Evolutionary conservation across 2,113 vertebrate genomes (phyloP).

Genomic region (Myocastor coypus): DNA sequence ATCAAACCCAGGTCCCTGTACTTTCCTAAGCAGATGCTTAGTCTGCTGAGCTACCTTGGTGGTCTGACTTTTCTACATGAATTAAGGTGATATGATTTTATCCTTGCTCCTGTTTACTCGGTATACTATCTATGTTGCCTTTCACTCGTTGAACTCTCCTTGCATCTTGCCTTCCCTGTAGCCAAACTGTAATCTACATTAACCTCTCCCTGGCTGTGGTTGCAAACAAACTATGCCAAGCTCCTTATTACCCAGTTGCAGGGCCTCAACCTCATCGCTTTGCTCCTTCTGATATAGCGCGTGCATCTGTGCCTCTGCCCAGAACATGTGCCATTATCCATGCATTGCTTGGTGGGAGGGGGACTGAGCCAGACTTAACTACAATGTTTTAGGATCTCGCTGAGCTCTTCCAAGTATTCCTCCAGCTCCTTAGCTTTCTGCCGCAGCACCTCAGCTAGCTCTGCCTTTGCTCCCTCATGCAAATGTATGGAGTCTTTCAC

Average conservation of each 20-base stretch:
- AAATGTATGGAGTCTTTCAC: not conserved
- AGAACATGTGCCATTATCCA: accelerated
- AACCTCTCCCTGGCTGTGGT: not conserved
- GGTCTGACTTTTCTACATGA: too few relatives aligned
- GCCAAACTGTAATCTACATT: not conserved
- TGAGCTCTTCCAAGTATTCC: not conserved
- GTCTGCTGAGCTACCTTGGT: too few relatives aligned
- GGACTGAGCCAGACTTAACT: accelerated
- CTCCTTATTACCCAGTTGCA: not conserved
- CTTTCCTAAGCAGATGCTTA: too few relatives aligned
- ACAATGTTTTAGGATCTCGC: accelerated
- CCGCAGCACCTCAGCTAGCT: not conserved
- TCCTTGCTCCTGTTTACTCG: not conserved
- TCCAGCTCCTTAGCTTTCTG: not conserved
- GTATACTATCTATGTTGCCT: too few relatives aligned
- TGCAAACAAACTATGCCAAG: too few relatives aligned
- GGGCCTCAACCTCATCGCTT: accelerated
- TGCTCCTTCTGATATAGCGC: accelerated
- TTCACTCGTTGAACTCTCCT: not conserved
- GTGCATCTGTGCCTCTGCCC: too few relatives aligned
- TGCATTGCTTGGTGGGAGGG: accelerated
- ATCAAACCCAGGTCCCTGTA: too few relatives aligned
- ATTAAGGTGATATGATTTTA: too few relatives aligned
- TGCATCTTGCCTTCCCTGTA: not conserved
- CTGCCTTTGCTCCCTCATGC: not conserved